Percentiles rank a stretch among this genome's conserved stretches.
Evolutionary conservation across 2,113 vertebrate species (phyloP).

Genomic region (Hydrochoerus hydrochaeris): DNA sequence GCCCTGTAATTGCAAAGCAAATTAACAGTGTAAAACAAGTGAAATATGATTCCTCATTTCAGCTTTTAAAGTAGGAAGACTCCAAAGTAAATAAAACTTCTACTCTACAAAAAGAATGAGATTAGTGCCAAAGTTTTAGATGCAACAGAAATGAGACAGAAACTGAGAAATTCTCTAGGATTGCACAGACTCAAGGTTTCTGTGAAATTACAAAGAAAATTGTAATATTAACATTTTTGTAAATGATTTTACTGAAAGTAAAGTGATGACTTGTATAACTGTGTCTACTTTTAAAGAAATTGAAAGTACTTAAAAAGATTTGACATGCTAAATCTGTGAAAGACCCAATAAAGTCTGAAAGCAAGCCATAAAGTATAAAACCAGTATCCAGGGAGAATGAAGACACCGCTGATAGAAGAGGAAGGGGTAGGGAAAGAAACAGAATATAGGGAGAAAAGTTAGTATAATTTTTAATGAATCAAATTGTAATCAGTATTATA

Average conservation of each 20-base stretch:
- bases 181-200: rapidly evolving
- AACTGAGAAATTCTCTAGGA: too few relatives aligned
- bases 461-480: neutral
- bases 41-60: neutral
- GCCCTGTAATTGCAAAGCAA: neutral
- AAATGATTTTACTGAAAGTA: neutral
- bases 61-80: neutral
- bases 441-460: too few relatives aligned
- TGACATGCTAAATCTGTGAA: neutral
- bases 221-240: rapidly evolving
- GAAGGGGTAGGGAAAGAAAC: too few relatives aligned
- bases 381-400: neutral
- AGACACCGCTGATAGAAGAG: neutral
- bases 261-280: rapidly evolving
- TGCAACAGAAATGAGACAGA: rapidly evolving
- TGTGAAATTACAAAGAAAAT: rapidly evolving
- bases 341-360: neutral
- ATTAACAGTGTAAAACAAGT: neutral
- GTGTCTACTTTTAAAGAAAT: neutral
- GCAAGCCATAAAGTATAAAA: neutral
- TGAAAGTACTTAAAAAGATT: neutral
- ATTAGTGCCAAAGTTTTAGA: neutral
- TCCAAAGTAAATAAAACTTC: neutral
- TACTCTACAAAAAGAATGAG: neutral
- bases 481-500: neutral